phyloP scores from a whole-genome alignment of 2,888 invertebrate species.

The Saturnia pavonia region DNA sequence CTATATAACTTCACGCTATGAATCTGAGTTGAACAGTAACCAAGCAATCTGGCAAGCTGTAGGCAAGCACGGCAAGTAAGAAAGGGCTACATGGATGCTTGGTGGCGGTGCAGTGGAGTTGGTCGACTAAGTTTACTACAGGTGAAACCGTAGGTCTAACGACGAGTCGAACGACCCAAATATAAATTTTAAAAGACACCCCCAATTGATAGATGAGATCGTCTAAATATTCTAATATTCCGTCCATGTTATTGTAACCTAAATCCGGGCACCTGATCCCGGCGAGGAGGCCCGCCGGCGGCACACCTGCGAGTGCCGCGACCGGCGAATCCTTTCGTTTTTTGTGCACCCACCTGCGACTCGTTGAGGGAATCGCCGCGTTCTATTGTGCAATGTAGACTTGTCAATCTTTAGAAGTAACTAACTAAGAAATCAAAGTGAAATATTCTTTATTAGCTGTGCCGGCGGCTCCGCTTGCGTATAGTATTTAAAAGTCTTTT shows the following conservation, averaged over 20 bases:
- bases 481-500: no score
- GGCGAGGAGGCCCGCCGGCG: slow-evolving; percentile 21
- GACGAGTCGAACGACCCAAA: no score
- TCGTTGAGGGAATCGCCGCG: slow-evolving; percentile 34
- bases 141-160: no score
- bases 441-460: no score
- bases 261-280: slow-evolving; percentile 63
- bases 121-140: no score
- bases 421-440: background rate
- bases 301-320: slow-evolving; percentile 58
- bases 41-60: no score
- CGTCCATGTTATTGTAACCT: slow-evolving; percentile 50
- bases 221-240: slow-evolving; percentile 13
- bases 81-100: no score
- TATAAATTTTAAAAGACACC: background rate
- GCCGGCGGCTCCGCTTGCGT: no score
- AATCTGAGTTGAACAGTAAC: no score
- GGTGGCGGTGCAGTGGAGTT: no score
- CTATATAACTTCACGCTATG: no score
- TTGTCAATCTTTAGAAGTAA: slow-evolving; percentile 35
- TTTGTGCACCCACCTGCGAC: slow-evolving; percentile 72
- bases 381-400: slow-evolving; percentile 66
- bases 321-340: slow-evolving; percentile 77
- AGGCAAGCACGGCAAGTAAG: no score
- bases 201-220: slow-evolving; percentile 1